Evolutionary conservation across 2,113 vertebrate species (phyloP).

Genomic region (Tragulus kanchil): DNA sequence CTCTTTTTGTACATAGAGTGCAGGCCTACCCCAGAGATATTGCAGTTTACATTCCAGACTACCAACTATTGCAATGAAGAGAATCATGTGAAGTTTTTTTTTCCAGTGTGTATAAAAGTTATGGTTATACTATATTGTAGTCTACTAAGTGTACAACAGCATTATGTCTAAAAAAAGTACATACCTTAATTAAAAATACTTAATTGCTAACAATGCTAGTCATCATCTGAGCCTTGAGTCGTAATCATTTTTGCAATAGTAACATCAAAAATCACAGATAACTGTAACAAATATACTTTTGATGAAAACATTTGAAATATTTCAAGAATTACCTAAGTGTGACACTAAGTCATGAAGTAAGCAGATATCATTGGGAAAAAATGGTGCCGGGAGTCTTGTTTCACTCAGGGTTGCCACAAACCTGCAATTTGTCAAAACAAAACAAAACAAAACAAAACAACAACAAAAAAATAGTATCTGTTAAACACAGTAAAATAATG

Average conservation of each 20-base stretch:
- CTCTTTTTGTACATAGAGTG: not conserved
- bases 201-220: not conserved
- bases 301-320: not conserved
- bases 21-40: not conserved
- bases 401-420: not conserved
- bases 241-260: not conserved
- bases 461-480: no score
- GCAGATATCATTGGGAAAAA: not conserved
- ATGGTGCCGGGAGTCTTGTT: not conserved
- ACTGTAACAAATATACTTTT: not conserved
- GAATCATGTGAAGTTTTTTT: not conserved
- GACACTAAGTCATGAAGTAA: not conserved
- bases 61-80: not conserved
- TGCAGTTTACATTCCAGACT: not conserved
- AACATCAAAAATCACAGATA: not conserved
- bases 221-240: not conserved
- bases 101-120: not conserved
- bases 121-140: not conserved
- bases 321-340: not conserved
- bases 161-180: not conserved
- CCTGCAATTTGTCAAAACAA: not conserved
- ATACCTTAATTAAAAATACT: not conserved
- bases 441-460: no score
- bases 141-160: not conserved
- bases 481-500: not conserved